Evolutionary conservation across 2,888 invertebrate genomes (phyloP), one percentile per base, ranked within the genome.

Genomic region (Pseudanteris insignis): DNA sequence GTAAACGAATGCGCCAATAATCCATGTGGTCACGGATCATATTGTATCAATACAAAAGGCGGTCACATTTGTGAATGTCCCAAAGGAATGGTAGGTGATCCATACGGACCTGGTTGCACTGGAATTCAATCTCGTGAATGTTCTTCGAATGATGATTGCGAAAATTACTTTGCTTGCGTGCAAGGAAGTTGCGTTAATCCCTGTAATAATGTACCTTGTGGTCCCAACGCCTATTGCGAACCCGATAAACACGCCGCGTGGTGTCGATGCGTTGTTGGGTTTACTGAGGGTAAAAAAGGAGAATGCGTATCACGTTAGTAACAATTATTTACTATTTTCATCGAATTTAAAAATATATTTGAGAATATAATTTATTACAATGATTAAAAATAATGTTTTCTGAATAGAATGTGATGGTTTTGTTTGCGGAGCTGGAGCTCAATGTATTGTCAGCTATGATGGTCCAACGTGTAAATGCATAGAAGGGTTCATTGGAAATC

Each of bases 391-490:
- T n/a, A n/a, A n/a, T n/a, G 11, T 30, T 83, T 86, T n/a, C n/a
- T n/a, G n/a, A n/a, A 67, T 78, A 88, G 90, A 89, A 62, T 92
- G 92, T 71, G 88, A 89, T 61, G 85, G 84, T 40, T 87, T 90
- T 60, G 85, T 89, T 12, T 95, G 95, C 74, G 93, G 91, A 8
- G 81, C 85, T 26, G 92, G 92, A 63, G 93, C 93, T 6, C 88
- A 91, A 58, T 95, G 94, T 73, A 91, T 94, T 66, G 89, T 91
- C 59, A 90, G 92, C 21, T 86, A 88, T 66, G 85, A 85, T 11
- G 94, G 94, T 8, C 92, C 93, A 9, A 93, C 93, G 2, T 95
- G 94, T 76, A 89, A 91, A 74, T 95, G 94, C 73, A 86, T 89
- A 1, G 91, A 92, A 76, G 93, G 93, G 34, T 90, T 89, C 77